Evolutionary conservation across 2,888 invertebrate genomes (phyloP), one percentile per base, ranked within the genome.

Genomic region (Capitulum mitella): DNA sequence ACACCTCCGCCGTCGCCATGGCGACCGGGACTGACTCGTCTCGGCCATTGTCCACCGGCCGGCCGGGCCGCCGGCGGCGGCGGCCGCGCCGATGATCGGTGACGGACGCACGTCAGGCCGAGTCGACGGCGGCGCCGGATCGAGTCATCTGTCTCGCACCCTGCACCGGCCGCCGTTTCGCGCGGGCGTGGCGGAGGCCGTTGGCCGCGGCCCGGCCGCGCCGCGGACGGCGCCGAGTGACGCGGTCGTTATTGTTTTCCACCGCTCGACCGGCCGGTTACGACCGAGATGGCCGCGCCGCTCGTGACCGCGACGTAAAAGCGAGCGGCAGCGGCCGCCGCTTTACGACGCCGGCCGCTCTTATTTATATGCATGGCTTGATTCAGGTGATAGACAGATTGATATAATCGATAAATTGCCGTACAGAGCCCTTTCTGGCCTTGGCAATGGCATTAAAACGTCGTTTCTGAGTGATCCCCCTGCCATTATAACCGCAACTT

Each of bases 401-500:
- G 64, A 64, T 64, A 64, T 64, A 37, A 64, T 64, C 64, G 64
- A 64, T 64, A 64, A 64, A 64, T 64, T 37, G 64, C 64, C 64
- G 37, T 22, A 64, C 37, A 37, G 64, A 37, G 64, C 34, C 64
- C 34, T 64, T 64, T 64, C 64, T 64, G 64, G 64, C 64, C 64
- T 64, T 64, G 64, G 64, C 64, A 64, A 22, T 64, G 64, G 64
- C 64, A 64, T 64, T 64, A 64, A 64, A 64, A 64, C 64, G 64
- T 64, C 64, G 22, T 37, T 37, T 22, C 64, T 64, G 64, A 64
- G 6, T 19, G 64, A 64, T 64, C 64, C 64, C 64, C 64, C 64
- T 64, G 64, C 64, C 64, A 64, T 64, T 64, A 64, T 64, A 22
- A 32, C 64, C 64, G 37, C 64, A 64, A 64, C 64, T 34, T 64